Percentiles rank a stretch among this genome's conserved stretches.
Evolutionary conservation across 2,888 invertebrate species (phyloP).

Genomic region (Esperia sulphurella): DNA sequence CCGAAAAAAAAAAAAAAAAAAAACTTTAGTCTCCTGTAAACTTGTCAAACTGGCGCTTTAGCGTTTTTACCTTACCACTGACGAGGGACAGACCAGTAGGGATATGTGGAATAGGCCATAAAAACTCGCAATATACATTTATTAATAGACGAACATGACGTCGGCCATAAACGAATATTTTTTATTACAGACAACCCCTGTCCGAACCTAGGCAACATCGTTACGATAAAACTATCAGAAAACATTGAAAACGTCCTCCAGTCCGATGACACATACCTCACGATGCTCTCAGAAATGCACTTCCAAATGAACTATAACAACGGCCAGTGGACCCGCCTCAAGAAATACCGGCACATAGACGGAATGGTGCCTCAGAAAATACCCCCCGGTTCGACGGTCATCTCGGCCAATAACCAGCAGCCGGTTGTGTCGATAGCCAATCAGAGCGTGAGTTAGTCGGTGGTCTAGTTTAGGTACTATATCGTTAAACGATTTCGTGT

Average conservation of each 20-base stretch:
- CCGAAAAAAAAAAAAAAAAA: too few species aligned
- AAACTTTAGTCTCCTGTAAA: too few species aligned
- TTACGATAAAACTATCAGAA: conserved; percentile 97
- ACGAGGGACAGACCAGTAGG: too few species aligned
- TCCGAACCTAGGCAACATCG: conserved; percentile 97
- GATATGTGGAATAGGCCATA: too few species aligned
- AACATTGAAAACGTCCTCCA: conserved; percentile 92
- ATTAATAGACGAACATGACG: too few species aligned
- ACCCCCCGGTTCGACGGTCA: conserved; percentile 64
- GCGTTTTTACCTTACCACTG: too few species aligned
- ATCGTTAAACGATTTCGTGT: neutral
- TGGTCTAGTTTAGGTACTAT: neutral
- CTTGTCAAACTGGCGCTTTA: too few species aligned
- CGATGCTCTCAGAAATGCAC: conserved; percentile 94
- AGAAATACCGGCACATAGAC: conserved; percentile 91
- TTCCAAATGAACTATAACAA: conserved; percentile 99
- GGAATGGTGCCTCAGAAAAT: conserved; percentile 70
- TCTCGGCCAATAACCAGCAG: conserved; percentile 62
- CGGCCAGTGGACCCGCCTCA: conserved; percentile 96
- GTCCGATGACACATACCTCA: conserved; percentile 88
- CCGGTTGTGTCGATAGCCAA: conserved; percentile 67
- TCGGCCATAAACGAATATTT: too few species aligned
- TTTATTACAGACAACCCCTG: conserved; percentile 96
- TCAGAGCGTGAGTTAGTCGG: conserved; percentile 57
- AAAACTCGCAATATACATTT: too few species aligned